A percentile compares a stretch with the other conserved stretches of the same genome.
phyloP scores from a whole-genome alignment of 2,113 vertebrate genomes.

The Puma concolor region DNA sequence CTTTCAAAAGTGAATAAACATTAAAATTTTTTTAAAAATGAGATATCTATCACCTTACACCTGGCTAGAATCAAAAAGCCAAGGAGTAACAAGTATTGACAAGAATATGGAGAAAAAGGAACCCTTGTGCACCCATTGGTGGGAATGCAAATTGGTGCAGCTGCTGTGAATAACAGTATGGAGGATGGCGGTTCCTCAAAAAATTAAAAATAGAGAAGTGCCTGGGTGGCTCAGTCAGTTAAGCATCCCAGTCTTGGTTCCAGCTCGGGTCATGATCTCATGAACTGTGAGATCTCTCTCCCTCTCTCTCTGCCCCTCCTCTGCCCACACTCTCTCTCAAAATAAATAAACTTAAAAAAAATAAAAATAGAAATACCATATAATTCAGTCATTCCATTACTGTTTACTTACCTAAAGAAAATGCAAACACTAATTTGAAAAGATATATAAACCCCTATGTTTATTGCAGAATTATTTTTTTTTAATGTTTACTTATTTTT shows the following conservation, averaged over 20 bases:
- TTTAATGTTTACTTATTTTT: too few relatives aligned
- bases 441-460: neutral
- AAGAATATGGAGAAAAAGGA: neutral
- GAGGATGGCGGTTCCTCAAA: neutral
- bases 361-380: neutral
- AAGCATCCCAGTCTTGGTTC: too few relatives aligned
- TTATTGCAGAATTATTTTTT: neutral
- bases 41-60: neutral
- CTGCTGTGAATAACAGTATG: neutral
- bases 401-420: neutral
- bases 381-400: neutral
- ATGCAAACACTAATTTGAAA: neutral
- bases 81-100: neutral
- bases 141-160: neutral
- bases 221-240: too few relatives aligned
- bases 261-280: too few relatives aligned
- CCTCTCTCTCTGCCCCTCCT: too few relatives aligned
- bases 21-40: too few relatives aligned
- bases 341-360: too few relatives aligned
- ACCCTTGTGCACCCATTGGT: neutral
- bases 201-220: neutral
- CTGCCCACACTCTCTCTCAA: too few relatives aligned
- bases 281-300: too few relatives aligned
- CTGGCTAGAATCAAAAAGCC: neutral
- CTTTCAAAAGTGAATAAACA: too few relatives aligned